These are phyloP conservation scores for Eospalax fontanierii DNA, from an alignment of 2,797 vertebrate genomes.

Conservation along the genomic window DNA sequence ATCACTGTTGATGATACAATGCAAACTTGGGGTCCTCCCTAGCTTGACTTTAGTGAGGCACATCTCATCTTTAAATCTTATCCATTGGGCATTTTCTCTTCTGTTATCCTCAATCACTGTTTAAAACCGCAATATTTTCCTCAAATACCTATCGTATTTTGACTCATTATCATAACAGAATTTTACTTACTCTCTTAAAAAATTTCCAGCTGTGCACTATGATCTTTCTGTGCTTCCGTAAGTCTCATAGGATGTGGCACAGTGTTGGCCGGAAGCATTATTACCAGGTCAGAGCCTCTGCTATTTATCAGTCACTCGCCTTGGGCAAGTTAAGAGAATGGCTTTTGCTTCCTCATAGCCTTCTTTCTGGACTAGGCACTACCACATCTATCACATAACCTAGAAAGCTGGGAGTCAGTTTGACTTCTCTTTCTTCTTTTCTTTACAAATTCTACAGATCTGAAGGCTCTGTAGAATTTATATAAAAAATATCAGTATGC, in stretches of 20 bases:
- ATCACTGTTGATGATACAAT: background rate
- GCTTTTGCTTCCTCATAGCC: background rate
- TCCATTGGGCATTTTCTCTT: background rate
- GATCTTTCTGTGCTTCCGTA: background rate
- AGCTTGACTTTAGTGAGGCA: background rate
- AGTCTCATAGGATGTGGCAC: background rate
- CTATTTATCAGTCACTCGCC: background rate
- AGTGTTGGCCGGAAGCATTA: background rate
- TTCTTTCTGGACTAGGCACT: background rate
- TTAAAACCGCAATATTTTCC: background rate
- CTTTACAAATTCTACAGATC: background rate
- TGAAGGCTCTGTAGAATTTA: constrained; percentile 6
- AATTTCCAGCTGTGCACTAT: background rate
- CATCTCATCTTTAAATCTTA: background rate
- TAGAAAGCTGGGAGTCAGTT: constrained; percentile 17
- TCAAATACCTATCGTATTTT: background rate
- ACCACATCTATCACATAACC: background rate
- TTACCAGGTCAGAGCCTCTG: background rate
- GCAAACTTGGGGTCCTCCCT: background rate
- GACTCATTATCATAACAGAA: background rate
- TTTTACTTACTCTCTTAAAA: background rate
- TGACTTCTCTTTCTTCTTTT: constrained; percentile 28
- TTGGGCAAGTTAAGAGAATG: background rate
- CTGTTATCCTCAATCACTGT: background rate
- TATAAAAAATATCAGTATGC: background rate